Evolutionary conservation across 2,113 vertebrate species (phyloP).

Genomic region (Machaerirhynchus nigripectus): DNA sequence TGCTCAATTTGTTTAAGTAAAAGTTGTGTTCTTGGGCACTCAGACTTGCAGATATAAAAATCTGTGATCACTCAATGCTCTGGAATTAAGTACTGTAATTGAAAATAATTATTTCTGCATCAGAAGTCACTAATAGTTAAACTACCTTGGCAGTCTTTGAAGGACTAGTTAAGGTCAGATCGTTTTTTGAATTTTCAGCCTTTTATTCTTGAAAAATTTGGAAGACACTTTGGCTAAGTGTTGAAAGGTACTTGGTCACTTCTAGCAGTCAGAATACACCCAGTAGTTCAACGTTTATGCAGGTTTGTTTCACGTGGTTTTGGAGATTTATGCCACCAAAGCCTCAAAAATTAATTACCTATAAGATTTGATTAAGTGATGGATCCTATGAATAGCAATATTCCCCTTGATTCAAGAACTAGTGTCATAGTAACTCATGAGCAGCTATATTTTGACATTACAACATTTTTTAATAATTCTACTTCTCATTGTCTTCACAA

Average conservation of each 20-base stretch:
- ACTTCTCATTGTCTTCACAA: rapidly evolving
- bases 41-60: not conserved
- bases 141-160: not conserved
- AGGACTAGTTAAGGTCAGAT: not conserved
- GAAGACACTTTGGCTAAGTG: not conserved
- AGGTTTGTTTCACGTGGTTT: not conserved
- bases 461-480: not conserved
- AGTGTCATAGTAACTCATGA: not conserved
- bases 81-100: not conserved
- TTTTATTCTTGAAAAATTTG: not conserved
- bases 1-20: not conserved
- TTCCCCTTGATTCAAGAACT: not conserved
- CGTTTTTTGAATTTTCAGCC: not conserved
- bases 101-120: not conserved
- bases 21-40: not conserved
- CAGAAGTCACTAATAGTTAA: not conserved
- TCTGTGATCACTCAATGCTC: not conserved
- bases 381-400: not conserved
- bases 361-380: not conserved
- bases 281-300: not conserved
- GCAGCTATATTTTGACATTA: not conserved
- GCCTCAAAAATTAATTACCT: not conserved
- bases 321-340: not conserved
- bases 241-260: not conserved
- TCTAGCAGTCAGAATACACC: not conserved